phyloP scores from a whole-genome alignment of 92 coral and sea anemone genomes.

The Ricordea florida region DNA sequence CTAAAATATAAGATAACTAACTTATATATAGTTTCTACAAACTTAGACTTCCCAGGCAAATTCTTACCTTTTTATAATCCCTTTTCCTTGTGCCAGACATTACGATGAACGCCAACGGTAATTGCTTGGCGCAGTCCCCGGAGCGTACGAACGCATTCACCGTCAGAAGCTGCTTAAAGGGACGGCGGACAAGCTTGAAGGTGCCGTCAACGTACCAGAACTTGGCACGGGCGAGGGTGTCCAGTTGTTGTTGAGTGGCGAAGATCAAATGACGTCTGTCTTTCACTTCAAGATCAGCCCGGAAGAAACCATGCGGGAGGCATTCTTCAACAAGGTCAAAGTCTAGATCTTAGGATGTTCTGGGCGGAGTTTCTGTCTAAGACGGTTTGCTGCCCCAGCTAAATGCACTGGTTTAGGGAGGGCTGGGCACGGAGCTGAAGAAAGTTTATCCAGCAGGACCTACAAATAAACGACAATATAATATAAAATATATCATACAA shows the following conservation, averaged over 20 bases:
- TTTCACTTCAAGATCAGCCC: neutral
- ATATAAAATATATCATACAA: too few relatives aligned
- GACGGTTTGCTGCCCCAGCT: too few relatives aligned
- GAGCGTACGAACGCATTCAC: constrained; percentile 34
- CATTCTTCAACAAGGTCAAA: constrained; percentile 1
- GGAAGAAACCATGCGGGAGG: neutral
- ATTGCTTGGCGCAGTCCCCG: constrained; percentile 23
- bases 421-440: too few relatives aligned
- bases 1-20: too few relatives aligned
- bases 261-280: constrained; percentile 41
- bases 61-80: constrained; percentile 38
- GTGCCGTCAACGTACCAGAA: constrained; percentile 64
- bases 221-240: constrained; percentile 1
- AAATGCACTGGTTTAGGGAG: too few relatives aligned
- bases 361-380: too few relatives aligned
- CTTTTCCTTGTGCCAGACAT: constrained; percentile 26
- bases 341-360: neutral
- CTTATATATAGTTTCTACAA: too few relatives aligned
- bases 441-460: too few relatives aligned
- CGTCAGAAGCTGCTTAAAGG: constrained; percentile 47
- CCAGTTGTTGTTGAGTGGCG: constrained; percentile 33
- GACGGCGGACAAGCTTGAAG: constrained; percentile 46
- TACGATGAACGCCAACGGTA: constrained; percentile 1
- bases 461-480: too few relatives aligned
- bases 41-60: too few relatives aligned